Base-by-base conservation (phyloP, 2,888 invertebrate genomes). In the Apamea crenata region DNA sequence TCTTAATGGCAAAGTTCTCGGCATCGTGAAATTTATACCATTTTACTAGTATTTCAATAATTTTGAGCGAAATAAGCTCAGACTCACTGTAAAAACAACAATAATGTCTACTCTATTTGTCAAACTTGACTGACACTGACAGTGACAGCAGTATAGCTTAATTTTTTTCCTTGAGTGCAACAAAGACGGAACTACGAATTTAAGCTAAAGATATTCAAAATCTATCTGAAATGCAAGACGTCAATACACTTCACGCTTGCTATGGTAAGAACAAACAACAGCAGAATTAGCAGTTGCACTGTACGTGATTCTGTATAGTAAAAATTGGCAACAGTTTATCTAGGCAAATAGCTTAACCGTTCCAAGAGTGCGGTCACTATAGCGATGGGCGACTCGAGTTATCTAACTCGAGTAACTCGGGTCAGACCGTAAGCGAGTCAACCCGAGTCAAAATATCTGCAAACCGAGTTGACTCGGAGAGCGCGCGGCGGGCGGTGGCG, bases 1-100 rank as follows among this genome's bases (percentile, higher is more conserved):
- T 84, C 95, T 93, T 78, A 96, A 80, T 59, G 96, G 96, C 59
- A 91, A 84, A 85, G 87, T 86, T 89, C 94, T 91, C 71, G 88
- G 91, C 96, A 96, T 96, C 85, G 74, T 94, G 83, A 76, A 78
- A 72, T 70, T 82, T 87, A 89, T 69, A 89, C 63, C 88, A 88
- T 90, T 88, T 83, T 80, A 82, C 25, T 18, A 67, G 16, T 80
- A 63, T 59, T 67, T 40, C 6, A 59, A 18, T n/a, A 50, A 36
- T 14, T 47, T 66, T 0, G 56, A 76, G 56, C 36, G 29, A 63
- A 65, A n/a, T 66, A 14, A 2, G 1, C 36, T 66, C n/a, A 71
- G n/a, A 0, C 56, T 73, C 29, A 10, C 61, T 40, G 56, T 66
- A 53, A 77, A 81, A 68, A 69, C 67, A 77, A 81, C 32, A 78